phyloP scores from a whole-genome alignment of 2,797 vertebrate genomes.

The Graptemys geographica region DNA sequence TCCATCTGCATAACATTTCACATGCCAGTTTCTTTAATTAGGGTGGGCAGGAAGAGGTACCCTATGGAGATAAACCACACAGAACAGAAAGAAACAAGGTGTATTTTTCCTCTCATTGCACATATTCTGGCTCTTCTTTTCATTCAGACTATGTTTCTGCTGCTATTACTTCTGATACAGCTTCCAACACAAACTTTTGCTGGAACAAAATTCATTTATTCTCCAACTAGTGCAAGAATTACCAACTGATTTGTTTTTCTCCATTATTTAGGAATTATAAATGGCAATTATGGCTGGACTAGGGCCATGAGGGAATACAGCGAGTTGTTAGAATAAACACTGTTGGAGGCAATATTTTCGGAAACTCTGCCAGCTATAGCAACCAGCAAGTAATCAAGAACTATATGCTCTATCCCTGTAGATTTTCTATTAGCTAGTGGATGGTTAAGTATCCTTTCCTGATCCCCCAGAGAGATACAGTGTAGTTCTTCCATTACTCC shows the following conservation, averaged over 20 bases:
- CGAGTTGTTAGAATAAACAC: neutral
- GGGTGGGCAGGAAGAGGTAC: neutral
- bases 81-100: neutral
- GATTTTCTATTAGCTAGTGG: neutral
- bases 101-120: neutral
- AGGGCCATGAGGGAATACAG: neutral
- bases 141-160: neutral
- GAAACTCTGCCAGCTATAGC: neutral
- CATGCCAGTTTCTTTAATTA: neutral
- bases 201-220: constrained; percentile 19
- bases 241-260: neutral
- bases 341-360: neutral
- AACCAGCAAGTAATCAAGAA: neutral
- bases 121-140: neutral
- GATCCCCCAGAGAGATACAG: accelerated
- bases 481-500: neutral
- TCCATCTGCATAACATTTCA: neutral
- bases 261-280: neutral
- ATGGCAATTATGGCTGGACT: neutral
- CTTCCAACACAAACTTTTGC: neutral
- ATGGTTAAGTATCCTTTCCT: neutral
- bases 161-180: neutral
- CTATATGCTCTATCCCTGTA: neutral
- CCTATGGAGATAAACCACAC: neutral
- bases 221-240: neutral